Percentiles rank a stretch among this genome's conserved stretches.
These are phyloP conservation scores for Andrena chrysosceles DNA, from an alignment of 2,888 invertebrate genomes.

Conservation along the genomic window DNA sequence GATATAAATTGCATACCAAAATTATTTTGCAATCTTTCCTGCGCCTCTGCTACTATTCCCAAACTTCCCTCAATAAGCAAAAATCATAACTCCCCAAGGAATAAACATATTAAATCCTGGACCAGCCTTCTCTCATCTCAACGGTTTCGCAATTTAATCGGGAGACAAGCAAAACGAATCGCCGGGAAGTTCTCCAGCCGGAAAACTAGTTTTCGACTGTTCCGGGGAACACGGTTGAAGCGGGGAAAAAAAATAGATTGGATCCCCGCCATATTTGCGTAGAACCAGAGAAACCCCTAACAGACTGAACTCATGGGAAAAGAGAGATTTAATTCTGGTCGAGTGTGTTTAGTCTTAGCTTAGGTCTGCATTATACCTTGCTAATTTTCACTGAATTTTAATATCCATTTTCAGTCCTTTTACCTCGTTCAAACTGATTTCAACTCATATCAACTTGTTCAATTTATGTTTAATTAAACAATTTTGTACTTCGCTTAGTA, in stretches of 20 bases:
- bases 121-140: background rate
- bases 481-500: background rate
- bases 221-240: background rate
- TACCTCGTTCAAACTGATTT: too few species aligned
- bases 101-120: background rate
- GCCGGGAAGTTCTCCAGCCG: background rate
- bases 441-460: too few species aligned
- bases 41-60: too few species aligned
- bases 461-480: too few species aligned
- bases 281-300: background rate
- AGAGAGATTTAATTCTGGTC: background rate
- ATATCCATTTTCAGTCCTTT: too few species aligned
- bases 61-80: background rate
- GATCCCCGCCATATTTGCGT: slow-evolving; percentile 5
- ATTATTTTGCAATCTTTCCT: background rate
- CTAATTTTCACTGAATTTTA: too few species aligned
- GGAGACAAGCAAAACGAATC: background rate
- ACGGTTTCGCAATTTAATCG: slow-evolving; percentile 17
- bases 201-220: slow-evolving; percentile 14
- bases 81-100: background rate
- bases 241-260: background rate
- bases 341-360: background rate
- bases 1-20: too few species aligned
- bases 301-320: background rate
- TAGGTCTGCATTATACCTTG: too few species aligned